Conservation (phyloP, 1,140 invertebrate species). For the Procambarus virginalis region DNA sequence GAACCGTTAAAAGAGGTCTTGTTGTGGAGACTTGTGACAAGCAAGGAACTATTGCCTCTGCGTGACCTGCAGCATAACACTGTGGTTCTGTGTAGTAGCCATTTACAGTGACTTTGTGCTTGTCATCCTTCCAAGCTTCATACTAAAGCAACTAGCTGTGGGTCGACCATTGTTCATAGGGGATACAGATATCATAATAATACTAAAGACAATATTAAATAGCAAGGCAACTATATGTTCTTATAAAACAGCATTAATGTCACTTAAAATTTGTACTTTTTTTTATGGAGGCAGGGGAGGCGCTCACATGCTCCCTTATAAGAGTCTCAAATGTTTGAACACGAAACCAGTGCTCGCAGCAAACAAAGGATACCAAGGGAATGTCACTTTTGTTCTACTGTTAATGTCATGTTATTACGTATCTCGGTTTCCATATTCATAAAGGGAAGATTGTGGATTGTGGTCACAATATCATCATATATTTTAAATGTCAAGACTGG, state of each 20-base stretch:
- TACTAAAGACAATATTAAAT: conserved; percentile 61
- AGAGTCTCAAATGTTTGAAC: neutral
- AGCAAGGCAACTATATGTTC: conserved; percentile 63
- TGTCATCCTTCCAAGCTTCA: conserved; percentile 62
- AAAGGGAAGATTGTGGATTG: conserved; percentile 38
- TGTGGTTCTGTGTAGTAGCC: conserved; percentile 50
- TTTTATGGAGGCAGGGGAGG: conserved; percentile 23
- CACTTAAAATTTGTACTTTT: conserved; percentile 5
- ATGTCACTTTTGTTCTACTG: neutral
- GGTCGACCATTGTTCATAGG: conserved; percentile 64
- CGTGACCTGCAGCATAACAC: conserved; percentile 53
- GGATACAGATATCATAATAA: conserved; percentile 65
- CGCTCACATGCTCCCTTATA: neutral
- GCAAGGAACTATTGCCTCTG: conserved; percentile 58
- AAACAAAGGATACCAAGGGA: neutral
- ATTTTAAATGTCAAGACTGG: conserved; percentile 59
- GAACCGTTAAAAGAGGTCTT: conserved; percentile 25
- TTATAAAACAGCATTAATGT: conserved; percentile 59
- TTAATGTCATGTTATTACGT: conserved; percentile 28
- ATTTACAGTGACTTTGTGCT: conserved; percentile 40
- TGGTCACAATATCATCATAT: conserved; percentile 50
- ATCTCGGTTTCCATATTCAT: conserved; percentile 44
- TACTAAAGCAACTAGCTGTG: conserved; percentile 65
- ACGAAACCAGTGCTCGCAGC: neutral
- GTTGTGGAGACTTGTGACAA: conserved; percentile 55